Evolutionary conservation across 2,113 vertebrate genomes (phyloP).

Genomic region (Platichthys stellatus): DNA sequence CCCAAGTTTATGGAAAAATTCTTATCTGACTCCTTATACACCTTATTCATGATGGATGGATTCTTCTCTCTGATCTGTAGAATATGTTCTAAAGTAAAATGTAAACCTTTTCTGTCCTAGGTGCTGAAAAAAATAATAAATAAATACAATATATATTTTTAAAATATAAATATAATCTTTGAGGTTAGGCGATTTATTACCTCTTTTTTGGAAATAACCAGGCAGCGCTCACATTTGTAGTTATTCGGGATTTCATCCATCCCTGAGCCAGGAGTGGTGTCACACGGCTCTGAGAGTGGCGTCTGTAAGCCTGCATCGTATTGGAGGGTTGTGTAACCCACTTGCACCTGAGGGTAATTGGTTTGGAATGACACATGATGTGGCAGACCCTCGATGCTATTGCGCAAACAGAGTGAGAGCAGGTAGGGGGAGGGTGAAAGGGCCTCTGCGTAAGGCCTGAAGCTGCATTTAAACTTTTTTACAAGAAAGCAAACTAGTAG

Average conservation of each 20-base stretch:
- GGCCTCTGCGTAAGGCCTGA: no score
- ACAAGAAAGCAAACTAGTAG: no score
- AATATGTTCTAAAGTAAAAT: no score
- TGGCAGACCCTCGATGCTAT: not conserved
- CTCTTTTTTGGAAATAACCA: not conserved
- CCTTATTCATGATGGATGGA: no score
- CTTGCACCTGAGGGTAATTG: not conserved
- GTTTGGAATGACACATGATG: conserved; percentile 11
- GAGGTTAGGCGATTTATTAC: not conserved
- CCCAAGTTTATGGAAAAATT: no score
- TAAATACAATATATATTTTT: no score
- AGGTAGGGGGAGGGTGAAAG: not conserved
- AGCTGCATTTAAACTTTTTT: no score
- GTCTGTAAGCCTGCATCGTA: not conserved
- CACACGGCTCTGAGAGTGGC: not conserved
- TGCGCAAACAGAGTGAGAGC: not conserved
- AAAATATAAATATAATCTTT: no score
- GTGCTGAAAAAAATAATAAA: no score
- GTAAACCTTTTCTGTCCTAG: no score
- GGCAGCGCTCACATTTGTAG: not conserved
- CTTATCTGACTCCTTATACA: no score
- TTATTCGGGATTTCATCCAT: not conserved
- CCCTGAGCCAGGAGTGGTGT: not conserved
- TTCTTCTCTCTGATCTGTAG: no score
- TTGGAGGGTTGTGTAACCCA: not conserved